Conservation (phyloP, 2,113 vertebrate genomes). For the Psammodynastes pulverulentus region DNA sequence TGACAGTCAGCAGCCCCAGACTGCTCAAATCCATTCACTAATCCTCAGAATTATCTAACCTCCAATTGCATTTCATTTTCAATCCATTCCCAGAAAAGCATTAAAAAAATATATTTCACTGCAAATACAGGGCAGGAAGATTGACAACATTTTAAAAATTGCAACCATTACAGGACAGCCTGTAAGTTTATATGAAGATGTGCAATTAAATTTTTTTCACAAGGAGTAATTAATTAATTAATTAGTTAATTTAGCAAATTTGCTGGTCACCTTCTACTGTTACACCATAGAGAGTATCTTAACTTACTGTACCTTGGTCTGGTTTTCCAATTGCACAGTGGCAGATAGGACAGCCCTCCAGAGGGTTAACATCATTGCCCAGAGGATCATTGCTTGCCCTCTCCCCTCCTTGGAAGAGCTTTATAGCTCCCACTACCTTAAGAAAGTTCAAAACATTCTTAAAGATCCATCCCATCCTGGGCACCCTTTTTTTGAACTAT, state of each 20-base stretch:
- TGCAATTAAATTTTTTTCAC: accelerated
- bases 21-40: slow-evolving; percentile 55
- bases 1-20: slow-evolving; percentile 25
- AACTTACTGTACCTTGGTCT: no score
- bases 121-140: slow-evolving; percentile 14
- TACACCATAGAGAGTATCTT: no score
- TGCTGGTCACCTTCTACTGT: no score
- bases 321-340: no score
- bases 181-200: neutral
- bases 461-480: no score
- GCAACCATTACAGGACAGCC: neutral
- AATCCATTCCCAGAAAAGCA: slow-evolving; percentile 54
- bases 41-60: slow-evolving; percentile 53
- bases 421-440: no score
- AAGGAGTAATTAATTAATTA: slow-evolving; percentile 13
- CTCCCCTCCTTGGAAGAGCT: no score
- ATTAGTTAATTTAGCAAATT: neutral
- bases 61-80: slow-evolving; percentile 62
- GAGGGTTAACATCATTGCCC: no score
- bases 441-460: no score
- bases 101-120: slow-evolving; percentile 55
- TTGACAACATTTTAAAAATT: slow-evolving; percentile 20
- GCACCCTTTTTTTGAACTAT: no score
- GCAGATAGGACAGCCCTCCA: no score
- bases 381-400: no score